Percentiles rank a stretch among this genome's conserved stretches.
Conservation (phyloP, 2,888 invertebrate genomes). For the Lepidonotus clava region DNA sequence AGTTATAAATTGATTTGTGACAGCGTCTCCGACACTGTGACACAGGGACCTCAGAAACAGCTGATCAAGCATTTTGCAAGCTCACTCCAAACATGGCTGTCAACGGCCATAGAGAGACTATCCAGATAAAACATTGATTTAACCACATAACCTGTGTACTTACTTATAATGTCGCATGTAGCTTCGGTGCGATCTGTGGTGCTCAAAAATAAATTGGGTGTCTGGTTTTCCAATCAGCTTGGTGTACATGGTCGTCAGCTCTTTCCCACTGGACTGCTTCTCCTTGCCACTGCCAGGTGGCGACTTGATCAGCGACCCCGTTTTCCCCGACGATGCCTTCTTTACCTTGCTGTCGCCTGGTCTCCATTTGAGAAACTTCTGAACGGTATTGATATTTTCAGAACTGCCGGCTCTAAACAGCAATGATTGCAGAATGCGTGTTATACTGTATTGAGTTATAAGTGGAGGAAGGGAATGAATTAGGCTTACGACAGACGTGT, state of each 20-base stretch:
- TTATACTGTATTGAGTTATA: too few species aligned
- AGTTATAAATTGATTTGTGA: too few species aligned
- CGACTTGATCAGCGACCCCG: not conserved
- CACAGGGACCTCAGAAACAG: too few species aligned
- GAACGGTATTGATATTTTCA: constrained; percentile 26
- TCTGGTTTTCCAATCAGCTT: not conserved
- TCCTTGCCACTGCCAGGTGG: constrained; percentile 14
- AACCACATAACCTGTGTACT: not conserved
- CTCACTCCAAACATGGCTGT: too few species aligned
- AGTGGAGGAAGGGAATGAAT: too few species aligned
- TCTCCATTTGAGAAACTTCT: constrained; percentile 23
- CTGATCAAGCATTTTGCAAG: too few species aligned
- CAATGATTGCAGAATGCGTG: too few species aligned
- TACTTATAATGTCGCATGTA: constrained; percentile 42
- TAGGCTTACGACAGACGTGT: too few species aligned
- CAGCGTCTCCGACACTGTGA: too few species aligned
- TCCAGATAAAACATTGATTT: too few species aligned
- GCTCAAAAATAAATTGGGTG: not conserved
- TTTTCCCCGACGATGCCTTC: not conserved
- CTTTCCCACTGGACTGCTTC: not conserved
- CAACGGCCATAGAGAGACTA: too few species aligned
- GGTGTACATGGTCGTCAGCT: too few species aligned
- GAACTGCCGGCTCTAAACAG: not conserved
- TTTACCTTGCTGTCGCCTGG: not conserved
- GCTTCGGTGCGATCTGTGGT: constrained; percentile 13